Evolutionary conservation across 2,888 invertebrate genomes (phyloP), one percentile per base, ranked within the genome.

Genomic region (Xylota segnis): DNA sequence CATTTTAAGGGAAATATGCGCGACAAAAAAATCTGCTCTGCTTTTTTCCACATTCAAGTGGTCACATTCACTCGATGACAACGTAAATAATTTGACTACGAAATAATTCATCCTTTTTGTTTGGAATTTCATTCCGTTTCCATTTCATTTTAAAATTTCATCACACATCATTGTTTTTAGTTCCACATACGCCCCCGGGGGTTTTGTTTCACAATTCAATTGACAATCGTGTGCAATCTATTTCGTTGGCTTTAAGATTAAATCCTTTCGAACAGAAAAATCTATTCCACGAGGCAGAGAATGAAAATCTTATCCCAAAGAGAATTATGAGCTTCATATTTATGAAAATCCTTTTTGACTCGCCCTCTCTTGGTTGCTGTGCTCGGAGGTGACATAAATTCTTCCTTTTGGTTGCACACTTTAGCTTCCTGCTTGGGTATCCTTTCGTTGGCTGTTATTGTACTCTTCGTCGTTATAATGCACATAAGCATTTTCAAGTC

Each of bases 261-360:
- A 76, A 66, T 76, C 59, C 50, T 29, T 50, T 7, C 14, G 1
- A 12, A 54, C 29, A 7, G 18, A 34, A 10, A 16, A 12, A 14
- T 34, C n/a, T 37, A 12, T 32, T 45, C n/a, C 23, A 12, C 10
- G 23, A 4, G 14, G n/a, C 32, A 34, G n/a, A 45, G 40, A 34
- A 37, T 12, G 56, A 37, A 71, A 56, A 70, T 82, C 54, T 63
- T 43, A 71, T 63, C 50, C 82, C 70, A 27, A 16, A 63, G 50
- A 76, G 76, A 82, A 56, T 83, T 61, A 66, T 68, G 77, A 68
- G 40, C 32, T 71, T 59, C 58, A 45, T 71, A 59, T 63, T 75
- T 82, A 71, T 71, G 70, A 65, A 83, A 83, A 77, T 71, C 65
- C 76, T 52, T 59, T 70, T 58, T 18, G 70, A 70, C 34, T 56